Conservation (phyloP, 2,113 vertebrate genomes). For the Entelurus aequoreus region DNA sequence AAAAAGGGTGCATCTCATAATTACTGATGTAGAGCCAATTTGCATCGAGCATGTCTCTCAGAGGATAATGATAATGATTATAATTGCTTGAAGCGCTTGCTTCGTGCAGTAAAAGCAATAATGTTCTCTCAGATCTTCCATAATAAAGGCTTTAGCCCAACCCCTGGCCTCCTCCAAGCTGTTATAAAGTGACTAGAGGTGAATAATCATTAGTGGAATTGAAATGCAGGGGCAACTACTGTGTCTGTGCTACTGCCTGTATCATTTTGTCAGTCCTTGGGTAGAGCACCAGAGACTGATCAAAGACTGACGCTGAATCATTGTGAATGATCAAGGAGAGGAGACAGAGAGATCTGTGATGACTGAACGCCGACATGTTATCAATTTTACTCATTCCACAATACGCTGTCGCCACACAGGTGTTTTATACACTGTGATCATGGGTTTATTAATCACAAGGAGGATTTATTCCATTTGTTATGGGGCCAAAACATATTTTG, state of each 20-base stretch:
- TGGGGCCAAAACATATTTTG: slow-evolving; percentile 37
- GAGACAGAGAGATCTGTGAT: slow-evolving; percentile 59
- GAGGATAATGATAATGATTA: slow-evolving; percentile 69
- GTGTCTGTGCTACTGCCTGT: slow-evolving; percentile 47
- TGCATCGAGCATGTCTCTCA: slow-evolving; percentile 58
- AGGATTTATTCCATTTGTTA: slow-evolving; percentile 53
- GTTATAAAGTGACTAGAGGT: slow-evolving; percentile 59
- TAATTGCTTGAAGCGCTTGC: slow-evolving; percentile 66
- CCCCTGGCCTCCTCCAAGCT: slow-evolving; percentile 53
- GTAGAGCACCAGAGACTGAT: slow-evolving; percentile 53
- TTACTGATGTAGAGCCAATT: slow-evolving; percentile 66
- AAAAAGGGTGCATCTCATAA: slow-evolving; percentile 58
- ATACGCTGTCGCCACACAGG: slow-evolving; percentile 45
- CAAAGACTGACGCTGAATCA: slow-evolving; percentile 62
- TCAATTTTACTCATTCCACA: slow-evolving; percentile 59
- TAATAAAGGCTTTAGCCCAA: slow-evolving; percentile 61
- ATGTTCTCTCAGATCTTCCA: slow-evolving; percentile 62
- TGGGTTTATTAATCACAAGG: slow-evolving; percentile 49
- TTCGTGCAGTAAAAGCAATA: slow-evolving; percentile 65
- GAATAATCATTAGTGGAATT: slow-evolving; percentile 66
- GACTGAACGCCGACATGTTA: slow-evolving; percentile 54
- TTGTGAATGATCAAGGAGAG: slow-evolving; percentile 59
- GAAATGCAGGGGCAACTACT: slow-evolving; percentile 63
- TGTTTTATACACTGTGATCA: slow-evolving; percentile 49
- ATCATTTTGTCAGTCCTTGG: slow-evolving; percentile 48